Base-by-base conservation (phyloP, 2,797 vertebrate genomes). In the Scleropages formosus region DNA sequence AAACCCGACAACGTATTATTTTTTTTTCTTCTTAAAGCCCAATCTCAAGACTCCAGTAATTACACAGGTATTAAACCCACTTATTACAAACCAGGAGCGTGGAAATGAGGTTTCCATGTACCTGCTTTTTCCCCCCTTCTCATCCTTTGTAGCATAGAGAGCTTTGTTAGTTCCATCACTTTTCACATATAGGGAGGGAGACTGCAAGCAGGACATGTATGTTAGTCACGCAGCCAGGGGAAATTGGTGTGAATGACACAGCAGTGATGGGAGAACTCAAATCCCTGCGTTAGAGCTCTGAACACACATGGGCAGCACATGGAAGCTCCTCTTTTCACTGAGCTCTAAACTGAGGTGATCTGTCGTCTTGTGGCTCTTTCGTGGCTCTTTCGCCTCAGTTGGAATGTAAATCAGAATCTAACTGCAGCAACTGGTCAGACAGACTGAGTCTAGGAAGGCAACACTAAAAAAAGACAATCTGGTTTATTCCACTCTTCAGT, bases 51-150 rank as follows among this genome's bases (percentile, higher is more conserved):
- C 70, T 16, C 53, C 6, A 31, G n/a, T 24, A 72, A 72, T 72
- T 59, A 72, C 56, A 72, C 31, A 72, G 56, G 31, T 46, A 72
- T 72, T 72, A 59, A 56, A 24, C 27, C 56, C 10, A 22, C 56
- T 72, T 44, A 59, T 22, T 46, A 60, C 18, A 47, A 59, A 46
- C 18, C 12, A 20, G 56, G 70, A 72, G 8, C 31, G n/a, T 61
- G 70, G 9, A 72, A 61, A 59, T 53, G n/a, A 44, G 39, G 56
- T 59, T n/a, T 60, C 44, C n/a, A 56, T 72, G 7, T 44, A 44
- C 60, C 31, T 31, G 24, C 10, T 9, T 27, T 69, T 47, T 68
- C 46, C 49, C 24, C 16, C n/a, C 27, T 64, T 64, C 26, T 27
- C 22, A 27, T 51, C 2, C 31, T 39, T 2, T 39, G 31, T 6